Base-by-base conservation (phyloP, 2,797 vertebrate genomes). In the Ctenopoma kingsleyae region DNA sequence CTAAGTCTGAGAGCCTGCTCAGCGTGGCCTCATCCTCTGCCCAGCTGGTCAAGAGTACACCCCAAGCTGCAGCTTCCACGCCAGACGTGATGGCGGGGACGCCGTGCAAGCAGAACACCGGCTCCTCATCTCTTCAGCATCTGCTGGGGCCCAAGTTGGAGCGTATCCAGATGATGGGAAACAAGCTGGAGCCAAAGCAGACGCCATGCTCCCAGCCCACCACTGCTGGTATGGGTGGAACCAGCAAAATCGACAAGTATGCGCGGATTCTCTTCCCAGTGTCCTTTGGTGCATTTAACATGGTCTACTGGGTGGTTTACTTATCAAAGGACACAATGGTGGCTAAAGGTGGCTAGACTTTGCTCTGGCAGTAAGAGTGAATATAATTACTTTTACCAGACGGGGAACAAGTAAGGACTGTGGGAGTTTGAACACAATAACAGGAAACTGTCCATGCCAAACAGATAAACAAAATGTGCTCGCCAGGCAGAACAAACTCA, bases 271-370 rank as follows among this genome's bases (percentile, higher is more conserved):
- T 99, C 74, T 99, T 99, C 88, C 98, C 98, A 52, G 96, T 99
- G 83, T 97, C 97, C 54, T 99, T 99, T 2, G 97, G 97, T 76
- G 98, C 96, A 47, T 99, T 99, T 90, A 99, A 99, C 89, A 98
- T 99, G 96, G 98, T 99, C 57, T 99, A 99, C 90, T 99, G 98
- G 98, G 98, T 99, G 82, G 97, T 99, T 71, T 99, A 99, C 93
- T 94, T 99, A 91, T 99, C 98, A 30, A 99, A 97, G 92, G 98
- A 99, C 83, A 98, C 97, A 6, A 96, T 97, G 96, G 96, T 97
- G 91, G 93, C 94, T 79, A 95, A 92, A 8, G 95, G 94, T 89
- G 95, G 76, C 9, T 93, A 89, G 65, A 47, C 13, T n/a, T 56
- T 17, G 46, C 8, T 50, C 30, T 43, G 17, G 27, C 19, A 32